These are phyloP conservation scores for Pteronura brasiliensis DNA, from an alignment of 2,113 vertebrate genomes.

Conservation along the genomic window DNA sequence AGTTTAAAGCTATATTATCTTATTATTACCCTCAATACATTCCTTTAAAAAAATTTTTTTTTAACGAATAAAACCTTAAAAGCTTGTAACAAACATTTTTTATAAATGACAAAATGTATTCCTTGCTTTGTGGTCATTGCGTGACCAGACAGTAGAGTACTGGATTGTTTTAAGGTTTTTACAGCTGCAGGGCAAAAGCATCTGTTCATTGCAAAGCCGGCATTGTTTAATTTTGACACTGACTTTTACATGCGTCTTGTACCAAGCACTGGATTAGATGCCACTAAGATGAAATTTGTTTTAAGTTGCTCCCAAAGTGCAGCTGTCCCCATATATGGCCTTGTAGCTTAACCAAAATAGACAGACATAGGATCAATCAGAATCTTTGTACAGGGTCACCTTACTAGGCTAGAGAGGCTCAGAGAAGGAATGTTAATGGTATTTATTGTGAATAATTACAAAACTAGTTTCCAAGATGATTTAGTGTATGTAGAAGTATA, in stretches of 20 bases:
- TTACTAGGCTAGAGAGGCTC: conserved; percentile 71
- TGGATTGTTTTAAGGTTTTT: conserved; percentile 95
- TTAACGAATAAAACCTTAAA: conserved; percentile 79
- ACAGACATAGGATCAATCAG: conserved; percentile 81
- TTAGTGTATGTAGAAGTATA: conserved; percentile 6
- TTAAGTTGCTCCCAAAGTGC: conserved; percentile 86
- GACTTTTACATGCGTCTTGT: conserved; percentile 88
- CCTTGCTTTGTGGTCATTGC: conserved; percentile 90
- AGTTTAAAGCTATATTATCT: conserved; percentile 75
- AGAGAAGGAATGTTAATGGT: conserved; percentile 78
- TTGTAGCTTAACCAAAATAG: conserved; percentile 83
- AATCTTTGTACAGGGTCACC: conserved; percentile 80
- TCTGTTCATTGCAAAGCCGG: conserved; percentile 92
- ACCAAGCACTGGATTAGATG: conserved; percentile 89
- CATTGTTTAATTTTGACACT: conserved; percentile 91
- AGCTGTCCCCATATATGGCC: conserved; percentile 84
- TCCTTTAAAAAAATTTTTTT: conserved; percentile 49
- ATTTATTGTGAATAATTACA: conserved; percentile 76
- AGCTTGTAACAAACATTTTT: conserved; percentile 96
- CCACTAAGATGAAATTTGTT: conserved; percentile 86
- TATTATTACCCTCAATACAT: conserved; percentile 75
- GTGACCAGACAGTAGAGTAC: conserved; percentile 96
- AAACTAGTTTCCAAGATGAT: conserved; percentile 69
- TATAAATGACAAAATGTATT: conserved; percentile 93
- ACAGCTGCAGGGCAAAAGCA: conserved; percentile 98